A percentile compares a stretch with the other conserved stretches of the same genome.
Conservation (phyloP, 1,140 invertebrate species). For the Araneus ventricosus region DNA sequence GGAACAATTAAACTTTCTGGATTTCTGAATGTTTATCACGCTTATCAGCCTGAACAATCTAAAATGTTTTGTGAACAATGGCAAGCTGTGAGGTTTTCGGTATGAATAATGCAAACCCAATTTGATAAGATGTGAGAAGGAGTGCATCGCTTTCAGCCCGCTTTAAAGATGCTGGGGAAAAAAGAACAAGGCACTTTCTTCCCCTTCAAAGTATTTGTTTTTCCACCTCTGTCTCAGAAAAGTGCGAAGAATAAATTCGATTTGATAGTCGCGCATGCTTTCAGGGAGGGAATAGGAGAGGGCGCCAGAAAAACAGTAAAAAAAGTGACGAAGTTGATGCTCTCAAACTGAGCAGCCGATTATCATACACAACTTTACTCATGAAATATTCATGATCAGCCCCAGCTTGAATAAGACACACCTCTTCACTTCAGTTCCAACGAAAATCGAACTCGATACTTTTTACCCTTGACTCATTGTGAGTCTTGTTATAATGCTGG, state of each 20-base stretch:
- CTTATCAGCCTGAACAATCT: background rate
- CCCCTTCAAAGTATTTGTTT: background rate
- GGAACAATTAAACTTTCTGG: background rate
- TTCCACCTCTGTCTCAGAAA: background rate
- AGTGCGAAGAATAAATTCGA: background rate
- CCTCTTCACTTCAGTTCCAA: slow-evolving; percentile 52
- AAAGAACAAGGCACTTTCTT: background rate
- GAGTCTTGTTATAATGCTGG: background rate
- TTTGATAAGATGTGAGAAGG: background rate
- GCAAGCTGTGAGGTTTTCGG: background rate
- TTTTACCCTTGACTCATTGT: background rate
- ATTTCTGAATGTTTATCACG: background rate
- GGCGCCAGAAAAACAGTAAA: background rate
- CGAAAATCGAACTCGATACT: slow-evolving; percentile 17
- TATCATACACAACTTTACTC: slow-evolving; percentile 40
- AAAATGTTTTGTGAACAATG: background rate
- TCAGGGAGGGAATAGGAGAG: background rate
- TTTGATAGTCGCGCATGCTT: background rate
- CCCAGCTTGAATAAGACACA: slow-evolving; percentile 3
- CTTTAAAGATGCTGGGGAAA: background rate
- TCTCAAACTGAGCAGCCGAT: slow-evolving; percentile 13
- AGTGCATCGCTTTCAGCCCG: background rate
- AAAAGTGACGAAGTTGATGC: slow-evolving; percentile 25
- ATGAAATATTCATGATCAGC: slow-evolving; percentile 59
- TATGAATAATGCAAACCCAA: slow-evolving; percentile 6